Base-by-base conservation (phyloP, 2,797 vertebrate genomes). In the Ciconia nigra region DNA sequence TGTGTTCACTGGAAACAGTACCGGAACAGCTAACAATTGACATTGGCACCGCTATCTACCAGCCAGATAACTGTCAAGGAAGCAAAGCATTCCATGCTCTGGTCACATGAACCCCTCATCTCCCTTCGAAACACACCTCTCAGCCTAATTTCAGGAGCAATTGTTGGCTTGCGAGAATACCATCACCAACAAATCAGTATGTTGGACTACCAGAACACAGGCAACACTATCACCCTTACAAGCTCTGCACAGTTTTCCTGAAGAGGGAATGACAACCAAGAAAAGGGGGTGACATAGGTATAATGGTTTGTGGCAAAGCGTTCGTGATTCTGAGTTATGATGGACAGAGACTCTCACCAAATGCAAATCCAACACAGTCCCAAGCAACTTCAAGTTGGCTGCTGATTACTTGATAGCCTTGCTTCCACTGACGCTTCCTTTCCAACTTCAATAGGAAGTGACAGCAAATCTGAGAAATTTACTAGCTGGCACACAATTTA, bases 381-480 rank as follows among this genome's bases (percentile, higher is more conserved):
- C 33, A 31, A n/a, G 28, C 19, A 63, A 15, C 49, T 37, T 17
- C 0, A 3, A 22, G 42, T 4, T 35, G 31, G 57, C 13, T 58
- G 65, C 58, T 9, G 13, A 20, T n/a, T 14, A n/a, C 20, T n/a
- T 15, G 0, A 6, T 4, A 44, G 22, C 14, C 37, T 28, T 28
- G 33, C 37, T 78, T 28, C 65, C 57, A 16, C 13, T 28, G 39
- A 26, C 1, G 4, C 18, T 62, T 41, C 49, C 41, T 57, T 49
- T 47, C 37, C 3, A 6, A 33, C 58, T 65, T 58, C 55, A 41
- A 11, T 2, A 29, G 46, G 44, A 44, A 66, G 69, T 7, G 6
- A 33, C 28, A 44, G 55, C 47, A 71, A 55, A 62, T 25, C 65
- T 54, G 9, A 15, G 33, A 69, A 21, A 42, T 59, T 35, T 57